Evolutionary conservation across 1,140 invertebrate species (phyloP).

Genomic region (Drosophila teissieri): DNA sequence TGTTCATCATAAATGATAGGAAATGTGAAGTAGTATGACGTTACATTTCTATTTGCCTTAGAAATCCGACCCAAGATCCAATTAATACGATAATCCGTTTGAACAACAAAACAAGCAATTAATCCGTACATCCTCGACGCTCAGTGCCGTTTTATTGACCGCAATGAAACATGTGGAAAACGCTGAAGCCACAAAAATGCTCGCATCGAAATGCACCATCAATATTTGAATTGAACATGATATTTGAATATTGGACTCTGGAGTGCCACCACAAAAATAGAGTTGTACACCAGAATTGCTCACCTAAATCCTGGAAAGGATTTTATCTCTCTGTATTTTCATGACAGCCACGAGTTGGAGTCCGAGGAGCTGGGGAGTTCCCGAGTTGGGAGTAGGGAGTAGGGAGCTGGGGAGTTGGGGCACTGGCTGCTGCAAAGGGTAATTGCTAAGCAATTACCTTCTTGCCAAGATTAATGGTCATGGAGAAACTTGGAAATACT

Average conservation of each 20-base stretch:
- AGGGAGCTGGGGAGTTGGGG: neutral
- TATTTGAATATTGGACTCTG: slow-evolving; percentile 7
- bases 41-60: neutral
- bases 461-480: slow-evolving; percentile 80
- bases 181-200: slow-evolving; percentile 5
- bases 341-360: slow-evolving; percentile 13
- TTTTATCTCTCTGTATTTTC: slow-evolving; percentile 33
- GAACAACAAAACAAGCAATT: neutral
- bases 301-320: neutral
- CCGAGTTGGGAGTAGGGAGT: neutral
- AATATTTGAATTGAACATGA: slow-evolving; percentile 29
- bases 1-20: no score
- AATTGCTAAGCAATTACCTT: slow-evolving; percentile 82
- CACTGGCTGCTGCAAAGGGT: slow-evolving; percentile 57
- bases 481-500: slow-evolving; percentile 71
- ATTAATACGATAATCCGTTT: neutral
- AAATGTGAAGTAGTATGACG: neutral
- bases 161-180: slow-evolving; percentile 18
- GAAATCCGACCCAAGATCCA: no score
- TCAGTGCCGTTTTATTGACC: slow-evolving; percentile 10
- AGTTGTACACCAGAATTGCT: neutral
- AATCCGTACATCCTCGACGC: neutral
- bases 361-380: no score
- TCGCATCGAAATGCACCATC: slow-evolving; percentile 7
- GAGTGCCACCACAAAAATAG: neutral